Evolutionary conservation across 1,140 invertebrate genomes (phyloP).

Genomic region (Drosophila tropicalis): DNA sequence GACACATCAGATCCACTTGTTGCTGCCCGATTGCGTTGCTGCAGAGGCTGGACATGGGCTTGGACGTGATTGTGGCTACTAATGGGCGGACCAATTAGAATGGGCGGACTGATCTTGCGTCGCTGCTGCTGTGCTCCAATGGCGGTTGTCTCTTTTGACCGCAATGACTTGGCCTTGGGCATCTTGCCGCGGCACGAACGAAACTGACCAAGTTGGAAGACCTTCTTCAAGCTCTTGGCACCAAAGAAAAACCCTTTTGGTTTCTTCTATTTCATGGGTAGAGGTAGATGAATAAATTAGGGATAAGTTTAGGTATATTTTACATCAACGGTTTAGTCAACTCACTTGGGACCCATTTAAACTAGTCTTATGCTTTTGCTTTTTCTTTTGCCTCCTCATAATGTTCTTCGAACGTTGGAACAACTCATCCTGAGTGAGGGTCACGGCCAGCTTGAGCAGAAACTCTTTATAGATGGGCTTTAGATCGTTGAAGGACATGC

Average conservation of each 20-base stretch:
- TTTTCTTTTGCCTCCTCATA: slow-evolving; percentile 92
- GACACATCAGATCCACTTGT: slow-evolving; percentile 82
- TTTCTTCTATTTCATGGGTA: slow-evolving; percentile 82
- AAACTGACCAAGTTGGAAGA: slow-evolving; percentile 80
- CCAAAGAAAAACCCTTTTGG: slow-evolving; percentile 84
- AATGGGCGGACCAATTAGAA: slow-evolving; percentile 53
- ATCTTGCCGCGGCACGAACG: slow-evolving; percentile 73
- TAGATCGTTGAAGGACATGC: slow-evolving; percentile 96
- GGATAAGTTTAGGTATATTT: background rate
- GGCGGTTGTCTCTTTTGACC: slow-evolving; percentile 47
- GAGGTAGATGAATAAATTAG: background rate
- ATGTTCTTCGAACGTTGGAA: slow-evolving; percentile 94
- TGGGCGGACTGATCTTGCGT: slow-evolving; percentile 56
- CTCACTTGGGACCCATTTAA: slow-evolving; percentile 65
- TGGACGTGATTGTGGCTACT: slow-evolving; percentile 42
- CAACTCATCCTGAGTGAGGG: slow-evolving; percentile 94
- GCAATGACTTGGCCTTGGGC: slow-evolving; percentile 35
- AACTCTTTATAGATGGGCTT: slow-evolving; percentile 96
- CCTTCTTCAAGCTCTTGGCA: slow-evolving; percentile 85
- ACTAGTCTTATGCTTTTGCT: slow-evolving; percentile 84
- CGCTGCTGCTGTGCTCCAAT: slow-evolving; percentile 31
- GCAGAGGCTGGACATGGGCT: slow-evolving; percentile 38
- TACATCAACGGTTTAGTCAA: background rate
- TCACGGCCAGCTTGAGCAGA: slow-evolving; percentile 92
- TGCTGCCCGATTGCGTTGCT: slow-evolving; percentile 63